Evolutionary conservation across 1,140 invertebrate species (phyloP).

Genomic region (Sitobion miscanthi): DNA sequence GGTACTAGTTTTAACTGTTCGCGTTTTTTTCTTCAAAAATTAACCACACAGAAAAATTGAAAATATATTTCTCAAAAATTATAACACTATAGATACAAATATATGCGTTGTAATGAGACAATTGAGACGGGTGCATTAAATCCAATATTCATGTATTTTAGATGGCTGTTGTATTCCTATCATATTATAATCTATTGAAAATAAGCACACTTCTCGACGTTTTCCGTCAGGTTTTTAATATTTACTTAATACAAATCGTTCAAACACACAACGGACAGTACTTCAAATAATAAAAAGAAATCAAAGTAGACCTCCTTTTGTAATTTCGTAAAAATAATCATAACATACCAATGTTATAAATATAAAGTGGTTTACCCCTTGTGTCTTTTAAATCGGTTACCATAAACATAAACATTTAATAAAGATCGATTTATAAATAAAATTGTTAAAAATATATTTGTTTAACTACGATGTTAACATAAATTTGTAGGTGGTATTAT

Average conservation of each 20-base stretch:
- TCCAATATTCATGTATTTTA: background rate
- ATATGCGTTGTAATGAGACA: background rate
- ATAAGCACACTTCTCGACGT: background rate
- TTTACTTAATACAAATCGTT: background rate
- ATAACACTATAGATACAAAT: background rate
- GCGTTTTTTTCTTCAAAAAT: background rate
- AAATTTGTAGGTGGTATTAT: background rate
- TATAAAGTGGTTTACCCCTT: background rate
- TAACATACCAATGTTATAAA: background rate
- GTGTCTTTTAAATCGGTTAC: background rate
- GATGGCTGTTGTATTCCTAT: background rate
- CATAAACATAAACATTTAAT: background rate
- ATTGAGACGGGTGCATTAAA: background rate
- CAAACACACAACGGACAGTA: background rate
- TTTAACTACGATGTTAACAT: background rate
- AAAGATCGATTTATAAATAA: background rate
- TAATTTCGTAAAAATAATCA: background rate
- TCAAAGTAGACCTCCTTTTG: background rate
- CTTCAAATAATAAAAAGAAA: background rate
- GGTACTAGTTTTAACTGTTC: background rate
- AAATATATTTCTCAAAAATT: background rate
- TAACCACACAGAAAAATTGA: background rate
- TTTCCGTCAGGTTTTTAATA: background rate
- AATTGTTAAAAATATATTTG: background rate
- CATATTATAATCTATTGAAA: background rate